phyloP scores from a whole-genome alignment of 1,140 invertebrate genomes.

The Anadara kagoshimensis region DNA sequence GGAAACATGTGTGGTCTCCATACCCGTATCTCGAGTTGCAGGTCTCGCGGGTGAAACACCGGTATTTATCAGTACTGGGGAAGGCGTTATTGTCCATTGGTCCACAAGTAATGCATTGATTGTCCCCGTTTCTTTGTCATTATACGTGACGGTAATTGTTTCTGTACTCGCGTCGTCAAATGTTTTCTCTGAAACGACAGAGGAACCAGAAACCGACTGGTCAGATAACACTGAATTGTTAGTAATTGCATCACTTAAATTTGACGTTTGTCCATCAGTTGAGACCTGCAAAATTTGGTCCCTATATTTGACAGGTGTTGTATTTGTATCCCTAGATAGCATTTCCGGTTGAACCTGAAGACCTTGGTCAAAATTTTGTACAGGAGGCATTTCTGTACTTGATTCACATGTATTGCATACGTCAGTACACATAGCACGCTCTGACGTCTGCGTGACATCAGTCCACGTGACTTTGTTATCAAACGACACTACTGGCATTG shows the following conservation, averaged over 20 bases:
- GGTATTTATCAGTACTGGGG: constrained; percentile 58
- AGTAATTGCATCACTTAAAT: neutral
- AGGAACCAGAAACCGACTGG: constrained; percentile 29
- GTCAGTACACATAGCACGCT: constrained; percentile 56
- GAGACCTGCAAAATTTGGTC: constrained; percentile 19
- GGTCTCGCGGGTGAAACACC: constrained; percentile 60
- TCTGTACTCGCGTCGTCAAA: constrained; percentile 46
- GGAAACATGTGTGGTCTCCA: constrained; percentile 57
- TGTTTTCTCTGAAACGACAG: constrained; percentile 34
- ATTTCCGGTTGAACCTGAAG: constrained; percentile 49
- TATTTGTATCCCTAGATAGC: constrained; percentile 48
- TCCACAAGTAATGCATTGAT: constrained; percentile 38
- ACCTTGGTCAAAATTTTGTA: constrained; percentile 38
- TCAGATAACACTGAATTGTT: too few species aligned
- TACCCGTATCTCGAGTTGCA: constrained; percentile 56
- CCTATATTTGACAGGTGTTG: constrained; percentile 12
- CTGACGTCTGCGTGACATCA: constrained; percentile 53
- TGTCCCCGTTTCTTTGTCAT: constrained; percentile 62
- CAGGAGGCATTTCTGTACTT: constrained; percentile 43
- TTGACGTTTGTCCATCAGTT: neutral
- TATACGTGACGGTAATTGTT: constrained; percentile 35
- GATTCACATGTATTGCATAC: constrained; percentile 43
- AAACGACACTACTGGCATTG: constrained; percentile 44
- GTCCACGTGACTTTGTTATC: constrained; percentile 57
- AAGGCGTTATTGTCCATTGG: constrained; percentile 59